These are phyloP conservation scores for Nymphalis c-album DNA, from an alignment of 2,888 invertebrate genomes.

Conservation along the genomic window DNA sequence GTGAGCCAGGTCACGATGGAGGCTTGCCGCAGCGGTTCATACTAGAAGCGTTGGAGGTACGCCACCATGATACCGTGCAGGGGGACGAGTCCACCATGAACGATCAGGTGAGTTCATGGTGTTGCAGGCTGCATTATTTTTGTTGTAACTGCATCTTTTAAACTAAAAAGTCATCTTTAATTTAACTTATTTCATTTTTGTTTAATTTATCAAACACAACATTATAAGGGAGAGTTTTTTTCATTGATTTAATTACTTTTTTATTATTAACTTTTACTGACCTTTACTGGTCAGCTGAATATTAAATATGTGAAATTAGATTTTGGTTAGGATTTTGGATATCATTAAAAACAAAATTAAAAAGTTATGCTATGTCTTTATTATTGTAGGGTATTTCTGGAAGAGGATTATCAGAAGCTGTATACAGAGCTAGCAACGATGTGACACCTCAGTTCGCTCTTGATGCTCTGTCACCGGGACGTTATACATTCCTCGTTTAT, in stretches of 20 bases:
- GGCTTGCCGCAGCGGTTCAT: constrained; percentile 91
- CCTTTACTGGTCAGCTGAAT: too few species aligned
- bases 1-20: constrained; percentile 90
- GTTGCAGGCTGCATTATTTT: not conserved
- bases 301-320: too few species aligned
- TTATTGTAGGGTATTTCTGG: constrained; percentile 73
- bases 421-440: constrained; percentile 84
- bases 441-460: constrained; percentile 85
- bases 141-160: not conserved
- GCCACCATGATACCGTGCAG: constrained; percentile 74
- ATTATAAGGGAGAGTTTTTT: not conserved
- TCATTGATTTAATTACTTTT: too few species aligned
- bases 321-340: too few species aligned
- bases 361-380: not conserved
- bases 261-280: too few species aligned
- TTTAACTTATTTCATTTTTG: too few species aligned
- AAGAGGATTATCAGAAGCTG: constrained; percentile 77
- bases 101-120: constrained; percentile 80
- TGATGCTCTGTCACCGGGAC: constrained; percentile 87
- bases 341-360: too few species aligned
- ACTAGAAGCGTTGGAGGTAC: constrained; percentile 87
- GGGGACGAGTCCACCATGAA: constrained; percentile 84
- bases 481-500: constrained; percentile 90
- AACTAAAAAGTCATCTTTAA: too few species aligned
- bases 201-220: too few species aligned